Evolutionary conservation across 2,113 vertebrate genomes (phyloP), one percentile per base, ranked within the genome.

Genomic region (Cyprinus carpio): DNA sequence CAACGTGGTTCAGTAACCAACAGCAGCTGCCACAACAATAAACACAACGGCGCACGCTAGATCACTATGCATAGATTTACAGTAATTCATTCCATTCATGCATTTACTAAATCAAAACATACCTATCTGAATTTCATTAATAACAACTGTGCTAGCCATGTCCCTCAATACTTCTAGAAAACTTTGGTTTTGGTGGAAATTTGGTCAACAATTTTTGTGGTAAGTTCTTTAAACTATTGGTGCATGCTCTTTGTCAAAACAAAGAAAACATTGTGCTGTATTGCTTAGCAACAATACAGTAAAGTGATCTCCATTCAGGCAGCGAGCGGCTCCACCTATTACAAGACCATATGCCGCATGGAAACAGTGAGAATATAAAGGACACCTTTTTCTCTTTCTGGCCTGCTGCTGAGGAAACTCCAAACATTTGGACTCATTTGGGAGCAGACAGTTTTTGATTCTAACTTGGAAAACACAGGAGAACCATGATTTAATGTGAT

Each of bases 1-100:
- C 69, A 72, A 89, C 84, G 62, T 85, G 83, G 37, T 85, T 85
- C 88, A 84, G 89, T 90, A 88, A 90, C 87, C 78, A 46, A 80
- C 77, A 60, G 86, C 85, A 88, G 86, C 87, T 86, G 72, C 86
- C 82, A 87, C 85, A 87, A 89, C 85, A 89, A 87, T 84, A 87
- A 87, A 85, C 89, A 87, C 31, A 65, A 75, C 77, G 60, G 80
- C 46, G 71, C 74, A 25, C 37, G 11, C 18, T 37, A 51, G 64
- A 29, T 75, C 37, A 40, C 84, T 75, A 31, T 11, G 9, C 65
- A 65, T 81, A 58, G 31, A 87, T 65, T 25, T 84, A 86, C 65
- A 67, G n/a, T 76, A 72, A 82, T 82, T 25, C 54, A 64, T 83
- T 75, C 60, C 75, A 75, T 69, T 83, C 54, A 87, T 64, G 37